Evolutionary conservation across 2,113 vertebrate genomes (phyloP), one percentile per base, ranked within the genome.

Genomic region (Sphaerodactylus townsendi): DNA sequence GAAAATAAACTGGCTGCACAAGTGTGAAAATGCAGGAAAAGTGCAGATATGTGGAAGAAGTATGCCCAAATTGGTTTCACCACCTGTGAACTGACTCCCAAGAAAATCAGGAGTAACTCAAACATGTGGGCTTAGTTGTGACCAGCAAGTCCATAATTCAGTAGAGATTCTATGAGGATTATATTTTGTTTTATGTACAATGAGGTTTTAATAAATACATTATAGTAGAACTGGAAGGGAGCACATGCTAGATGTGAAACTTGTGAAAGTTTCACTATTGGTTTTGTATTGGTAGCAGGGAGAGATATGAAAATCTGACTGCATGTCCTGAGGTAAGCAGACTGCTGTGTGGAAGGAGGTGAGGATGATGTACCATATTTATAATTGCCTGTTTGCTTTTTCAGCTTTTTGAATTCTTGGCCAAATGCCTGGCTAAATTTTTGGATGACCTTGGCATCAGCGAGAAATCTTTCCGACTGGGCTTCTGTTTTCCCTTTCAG

Each of bases 331-430:
- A 28, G 37, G 79, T 83, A 62, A 71, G 13, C 75, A 35, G 0
- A 41, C 8, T 0, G 72, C n/a, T 33, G 3, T 69, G 48, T 25
- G 41, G 3, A 23, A n/a, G 2, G 14, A 25, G 74, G 23, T 3
- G 5, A 0, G 1, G 82, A 72, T 50, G 48, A 17, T 17, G 0
- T 10, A 10, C 87, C 46, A 85, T 33, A 64, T 19, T 30, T 44
- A 30, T 41, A 87, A 0, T 0, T 19, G 70, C 1, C 0, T 82
- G 5, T 15, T 48, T 90, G 53, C 65, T 83, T 84, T 75, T 62
- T 4, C 93, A 99, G 98, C 95, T 98, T 81, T 99, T 99, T 79
- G 95, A 97, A 88, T 97, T 97, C 91, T 95, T 98, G 6, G 97
- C 97, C 0, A 77, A 84, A 19, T 98, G 97, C 8, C 76, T 98